A percentile compares a stretch with the other conserved stretches of the same genome.
These are phyloP conservation scores for Melieria picta DNA, from an alignment of 2,888 invertebrate species.

Conservation along the genomic window DNA sequence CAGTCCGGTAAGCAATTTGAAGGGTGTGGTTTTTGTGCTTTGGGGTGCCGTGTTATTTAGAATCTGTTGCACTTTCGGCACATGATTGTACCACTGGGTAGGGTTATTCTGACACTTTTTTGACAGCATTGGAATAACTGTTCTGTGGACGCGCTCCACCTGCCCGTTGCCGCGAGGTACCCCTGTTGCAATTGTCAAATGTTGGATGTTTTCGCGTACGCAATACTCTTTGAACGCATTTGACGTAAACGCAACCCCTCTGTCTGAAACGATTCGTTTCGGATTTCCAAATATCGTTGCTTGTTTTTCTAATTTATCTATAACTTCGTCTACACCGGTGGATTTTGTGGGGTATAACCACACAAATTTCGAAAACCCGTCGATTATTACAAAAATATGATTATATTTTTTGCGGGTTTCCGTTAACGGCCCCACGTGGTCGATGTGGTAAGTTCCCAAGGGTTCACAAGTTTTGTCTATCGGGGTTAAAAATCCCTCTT, in stretches of 20 bases:
- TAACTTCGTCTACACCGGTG: background rate
- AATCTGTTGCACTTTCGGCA: conserved; percentile 7
- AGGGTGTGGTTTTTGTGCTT: conserved; percentile 2
- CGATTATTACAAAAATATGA: conserved; percentile 4
- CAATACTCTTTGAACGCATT: background rate
- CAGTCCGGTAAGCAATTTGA: background rate
- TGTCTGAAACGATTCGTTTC: background rate
- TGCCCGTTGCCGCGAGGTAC: background rate
- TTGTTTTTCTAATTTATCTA: conserved; percentile 6
- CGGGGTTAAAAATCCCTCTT: conserved; percentile 8
- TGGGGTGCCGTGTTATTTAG: conserved; percentile 4
- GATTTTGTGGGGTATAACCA: conserved; percentile 16
- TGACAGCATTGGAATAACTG: background rate
- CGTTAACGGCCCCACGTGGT: conserved; percentile 7
- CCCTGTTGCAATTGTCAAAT: conserved; percentile 10
- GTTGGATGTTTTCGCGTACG: conserved; percentile 6
- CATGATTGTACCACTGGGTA: background rate
- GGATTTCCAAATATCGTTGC: conserved; percentile 5
- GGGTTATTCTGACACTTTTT: background rate
- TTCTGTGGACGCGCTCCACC: conserved; percentile 7
- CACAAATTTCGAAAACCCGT: conserved; percentile 13
- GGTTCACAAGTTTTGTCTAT: conserved; percentile 16
- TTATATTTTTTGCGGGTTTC: conserved; percentile 8
- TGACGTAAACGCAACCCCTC: background rate
- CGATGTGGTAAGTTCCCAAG: background rate